Evolutionary conservation across 2,888 invertebrate genomes (phyloP).

Genomic region (Hedya salicella): DNA sequence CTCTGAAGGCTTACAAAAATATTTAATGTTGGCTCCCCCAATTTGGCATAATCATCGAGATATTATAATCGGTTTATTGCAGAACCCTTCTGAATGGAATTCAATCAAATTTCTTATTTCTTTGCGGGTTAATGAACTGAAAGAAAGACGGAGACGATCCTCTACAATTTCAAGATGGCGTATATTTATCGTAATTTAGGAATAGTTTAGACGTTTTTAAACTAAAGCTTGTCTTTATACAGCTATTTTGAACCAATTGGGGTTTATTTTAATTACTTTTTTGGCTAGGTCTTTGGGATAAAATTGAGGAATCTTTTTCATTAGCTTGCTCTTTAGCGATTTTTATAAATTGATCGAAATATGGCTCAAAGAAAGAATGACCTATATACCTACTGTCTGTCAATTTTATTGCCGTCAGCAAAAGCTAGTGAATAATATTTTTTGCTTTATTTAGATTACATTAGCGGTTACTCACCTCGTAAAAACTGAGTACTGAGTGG

Average conservation of each 20-base stretch:
- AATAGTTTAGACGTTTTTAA: neutral
- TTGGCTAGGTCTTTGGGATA: neutral
- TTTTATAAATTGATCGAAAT: neutral
- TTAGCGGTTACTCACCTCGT: no score
- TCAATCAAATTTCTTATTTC: slow-evolving; percentile 43
- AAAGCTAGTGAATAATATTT: no score
- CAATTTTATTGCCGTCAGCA: no score
- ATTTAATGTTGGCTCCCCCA: slow-evolving; percentile 11
- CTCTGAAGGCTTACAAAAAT: slow-evolving; percentile 2
- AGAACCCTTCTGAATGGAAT: slow-evolving; percentile 35
- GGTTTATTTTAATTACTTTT: neutral
- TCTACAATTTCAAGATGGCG: neutral
- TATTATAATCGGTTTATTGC: slow-evolving; percentile 36
- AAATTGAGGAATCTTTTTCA: neutral
- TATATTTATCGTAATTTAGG: neutral
- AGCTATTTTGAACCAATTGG: slow-evolving; percentile 4
- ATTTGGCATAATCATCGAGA: slow-evolving; percentile 21
- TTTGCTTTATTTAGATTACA: no score
- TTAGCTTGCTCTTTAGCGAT: neutral
- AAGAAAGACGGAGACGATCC: slow-evolving; percentile 23
- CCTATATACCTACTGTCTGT: no score
- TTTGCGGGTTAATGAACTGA: slow-evolving; percentile 33
- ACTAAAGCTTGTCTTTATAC: neutral
- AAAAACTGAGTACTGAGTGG: no score
- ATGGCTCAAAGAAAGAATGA: neutral